These are phyloP conservation scores for Thumatha senex DNA, from an alignment of 2,888 invertebrate genomes.

Conservation along the genomic window DNA sequence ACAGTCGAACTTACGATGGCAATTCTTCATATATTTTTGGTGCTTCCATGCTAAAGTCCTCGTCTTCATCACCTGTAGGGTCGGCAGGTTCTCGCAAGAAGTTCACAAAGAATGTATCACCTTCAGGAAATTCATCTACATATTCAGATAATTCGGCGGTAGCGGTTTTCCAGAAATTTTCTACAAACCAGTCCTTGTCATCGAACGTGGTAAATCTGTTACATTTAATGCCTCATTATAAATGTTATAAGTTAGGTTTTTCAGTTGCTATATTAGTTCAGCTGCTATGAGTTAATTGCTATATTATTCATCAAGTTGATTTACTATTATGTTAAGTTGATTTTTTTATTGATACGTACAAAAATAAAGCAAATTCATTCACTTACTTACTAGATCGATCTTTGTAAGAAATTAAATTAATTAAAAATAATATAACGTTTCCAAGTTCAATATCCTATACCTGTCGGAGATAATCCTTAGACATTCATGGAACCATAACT, in stretches of 20 bases:
- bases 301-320: too few relatives aligned
- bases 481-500: constrained; percentile 94
- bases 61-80: constrained; percentile 90
- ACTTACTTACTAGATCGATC: too few relatives aligned
- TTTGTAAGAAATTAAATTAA: too few relatives aligned
- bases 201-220: constrained; percentile 69
- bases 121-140: constrained; percentile 75
- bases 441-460: constrained; percentile 51
- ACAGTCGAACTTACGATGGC: constrained; percentile 53
- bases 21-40: constrained; percentile 94
- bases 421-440: not conserved
- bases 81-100: constrained; percentile 92
- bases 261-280: too few relatives aligned
- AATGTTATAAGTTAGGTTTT: not conserved
- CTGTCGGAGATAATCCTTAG: constrained; percentile 93
- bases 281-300: too few relatives aligned
- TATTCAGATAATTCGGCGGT: constrained; percentile 79
- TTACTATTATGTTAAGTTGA: too few relatives aligned
- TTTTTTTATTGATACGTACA: too few relatives aligned
- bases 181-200: constrained; percentile 88
- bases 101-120: constrained; percentile 90
- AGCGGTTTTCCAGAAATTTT: constrained; percentile 85
- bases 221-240: not conserved
- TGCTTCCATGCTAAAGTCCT: constrained; percentile 88
- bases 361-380: too few relatives aligned